phyloP scores from a whole-genome alignment of 2,888 invertebrate species.

The Orthosia gothica region DNA sequence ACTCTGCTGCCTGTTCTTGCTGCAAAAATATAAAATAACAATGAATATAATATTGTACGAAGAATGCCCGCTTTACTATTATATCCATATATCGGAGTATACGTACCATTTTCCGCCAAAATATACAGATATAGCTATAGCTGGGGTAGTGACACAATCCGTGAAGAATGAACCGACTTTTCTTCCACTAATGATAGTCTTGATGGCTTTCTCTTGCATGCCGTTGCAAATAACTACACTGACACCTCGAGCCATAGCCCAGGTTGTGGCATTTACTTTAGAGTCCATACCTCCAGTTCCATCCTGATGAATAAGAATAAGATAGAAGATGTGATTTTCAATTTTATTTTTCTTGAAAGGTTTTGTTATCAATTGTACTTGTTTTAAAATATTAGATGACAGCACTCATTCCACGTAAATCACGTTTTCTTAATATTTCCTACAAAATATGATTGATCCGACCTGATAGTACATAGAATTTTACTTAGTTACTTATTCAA shows the following conservation, averaged over 20 bases:
- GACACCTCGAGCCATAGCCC: conserved; percentile 98
- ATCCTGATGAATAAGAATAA: no score
- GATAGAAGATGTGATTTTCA: neutral
- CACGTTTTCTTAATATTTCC: neutral
- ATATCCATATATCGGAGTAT: neutral
- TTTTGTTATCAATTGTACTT: no score
- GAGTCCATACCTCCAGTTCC: conserved; percentile 99
- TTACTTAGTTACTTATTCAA: conserved; percentile 13
- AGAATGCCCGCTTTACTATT: no score
- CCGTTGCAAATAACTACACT: conserved; percentile 99
- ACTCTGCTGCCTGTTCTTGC: conserved; percentile 97
- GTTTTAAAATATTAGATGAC: neutral
- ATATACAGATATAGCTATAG: conserved; percentile 94
- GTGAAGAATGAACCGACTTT: conserved; percentile 99
- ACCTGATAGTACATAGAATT: neutral
- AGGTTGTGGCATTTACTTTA: conserved; percentile 98
- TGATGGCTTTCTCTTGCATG: conserved; percentile 98
- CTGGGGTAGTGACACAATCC: conserved; percentile 92
- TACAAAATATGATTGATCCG: conserved; percentile 5
- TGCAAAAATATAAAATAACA: conserved; percentile 85
- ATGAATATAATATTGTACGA: no score
- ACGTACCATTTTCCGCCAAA: conserved; percentile 97
- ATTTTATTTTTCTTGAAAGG: neutral
- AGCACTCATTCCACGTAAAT: neutral
- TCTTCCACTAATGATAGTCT: conserved; percentile 97